These are phyloP conservation scores for Jacana jacana DNA, from an alignment of 2,113 vertebrate genomes.

Conservation along the genomic window DNA sequence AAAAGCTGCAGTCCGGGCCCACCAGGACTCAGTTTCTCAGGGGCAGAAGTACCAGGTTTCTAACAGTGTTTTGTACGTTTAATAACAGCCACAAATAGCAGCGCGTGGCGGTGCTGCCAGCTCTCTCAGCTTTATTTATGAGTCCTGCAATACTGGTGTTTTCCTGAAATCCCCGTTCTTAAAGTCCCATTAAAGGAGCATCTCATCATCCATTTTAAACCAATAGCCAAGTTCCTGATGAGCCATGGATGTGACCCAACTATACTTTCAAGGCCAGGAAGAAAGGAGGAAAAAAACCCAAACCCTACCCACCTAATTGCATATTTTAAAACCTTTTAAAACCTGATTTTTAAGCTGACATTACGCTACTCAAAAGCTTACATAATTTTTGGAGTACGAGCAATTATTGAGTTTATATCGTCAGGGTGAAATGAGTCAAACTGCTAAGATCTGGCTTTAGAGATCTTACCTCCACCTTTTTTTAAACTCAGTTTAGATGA, in stretches of 20 bases:
- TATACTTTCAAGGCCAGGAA: not conserved
- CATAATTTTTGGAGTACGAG: not conserved
- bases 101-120: not conserved
- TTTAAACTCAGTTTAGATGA: not conserved
- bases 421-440: not conserved
- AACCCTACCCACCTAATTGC: not conserved
- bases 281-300: not conserved
- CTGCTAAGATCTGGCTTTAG: not conserved
- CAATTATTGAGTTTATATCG: not conserved
- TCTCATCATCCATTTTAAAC: not conserved
- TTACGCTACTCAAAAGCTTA: not conserved
- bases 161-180: not conserved
- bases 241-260: not conserved
- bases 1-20: not conserved
- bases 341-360: not conserved
- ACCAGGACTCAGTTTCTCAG: not conserved
- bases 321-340: not conserved
- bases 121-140: not conserved
- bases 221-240: not conserved
- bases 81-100: not conserved
- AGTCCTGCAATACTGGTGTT: not conserved
- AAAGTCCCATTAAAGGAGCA: not conserved
- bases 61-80: not conserved
- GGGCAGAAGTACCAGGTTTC: not conserved
- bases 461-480: not conserved